Conservation (phyloP, 1,140 invertebrate species). For the Papilio polytes region DNA sequence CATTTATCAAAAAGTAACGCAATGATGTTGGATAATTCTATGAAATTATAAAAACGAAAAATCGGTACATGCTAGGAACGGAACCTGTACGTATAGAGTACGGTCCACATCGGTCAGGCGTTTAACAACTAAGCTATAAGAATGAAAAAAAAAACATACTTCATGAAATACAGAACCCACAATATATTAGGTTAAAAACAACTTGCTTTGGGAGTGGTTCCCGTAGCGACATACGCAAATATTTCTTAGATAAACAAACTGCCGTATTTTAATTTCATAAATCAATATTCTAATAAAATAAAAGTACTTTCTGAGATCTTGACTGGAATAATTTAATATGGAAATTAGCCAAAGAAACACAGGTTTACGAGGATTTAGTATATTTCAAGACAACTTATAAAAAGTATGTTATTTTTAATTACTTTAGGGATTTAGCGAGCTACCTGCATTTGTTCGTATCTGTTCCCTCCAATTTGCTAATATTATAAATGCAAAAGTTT, state of each 20-base stretch:
- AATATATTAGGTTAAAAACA: background rate
- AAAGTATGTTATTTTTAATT: too few species aligned
- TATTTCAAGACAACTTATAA: background rate
- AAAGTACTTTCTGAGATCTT: slow-evolving; percentile 3
- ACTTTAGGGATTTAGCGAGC: too few species aligned
- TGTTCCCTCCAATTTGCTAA: too few species aligned
- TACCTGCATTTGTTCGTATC: too few species aligned
- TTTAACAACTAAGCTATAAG: too few species aligned
- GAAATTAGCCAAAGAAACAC: background rate
- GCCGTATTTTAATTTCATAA: background rate
- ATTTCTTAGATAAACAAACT: background rate
- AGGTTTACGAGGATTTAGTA: background rate
- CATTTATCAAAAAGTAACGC: background rate
- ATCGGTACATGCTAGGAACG: too few species aligned
- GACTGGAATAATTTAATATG: background rate
- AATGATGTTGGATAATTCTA: too few species aligned
- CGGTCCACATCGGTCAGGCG: too few species aligned
- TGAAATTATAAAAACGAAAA: too few species aligned
- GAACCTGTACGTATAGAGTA: too few species aligned
- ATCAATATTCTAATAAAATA: slow-evolving; percentile 25
- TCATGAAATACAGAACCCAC: slow-evolving; percentile 1
- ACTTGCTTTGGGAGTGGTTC: background rate
- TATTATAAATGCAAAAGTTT: too few species aligned
- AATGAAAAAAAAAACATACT: background rate
- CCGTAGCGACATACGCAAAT: background rate